Percentiles rank a stretch among this genome's conserved stretches.
These are phyloP conservation scores for Alouatta caraya DNA, from an alignment of 2,797 vertebrate species.

Conservation along the genomic window DNA sequence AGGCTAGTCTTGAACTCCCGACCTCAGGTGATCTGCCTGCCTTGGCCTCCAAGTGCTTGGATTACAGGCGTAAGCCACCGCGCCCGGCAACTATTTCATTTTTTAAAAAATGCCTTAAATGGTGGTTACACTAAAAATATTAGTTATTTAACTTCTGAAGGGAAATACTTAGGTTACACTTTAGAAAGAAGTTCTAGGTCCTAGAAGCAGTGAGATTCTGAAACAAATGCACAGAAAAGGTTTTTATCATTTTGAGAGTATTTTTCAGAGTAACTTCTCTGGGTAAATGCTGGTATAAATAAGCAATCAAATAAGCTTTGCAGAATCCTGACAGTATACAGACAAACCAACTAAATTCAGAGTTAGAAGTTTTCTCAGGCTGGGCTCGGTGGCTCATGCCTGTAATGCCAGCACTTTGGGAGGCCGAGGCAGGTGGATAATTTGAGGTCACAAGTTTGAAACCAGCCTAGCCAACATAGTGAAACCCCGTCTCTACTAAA, in stretches of 20 bases:
- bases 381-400: no score
- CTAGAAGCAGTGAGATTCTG: background rate
- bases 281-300: background rate
- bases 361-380: background rate
- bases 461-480: no score
- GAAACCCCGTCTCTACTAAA: no score
- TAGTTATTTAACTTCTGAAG: conserved; percentile 13
- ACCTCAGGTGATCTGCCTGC: no score
- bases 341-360: conserved; percentile 9
- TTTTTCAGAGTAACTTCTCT: conserved; percentile 23
- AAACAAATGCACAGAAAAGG: background rate
- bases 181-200: background rate
- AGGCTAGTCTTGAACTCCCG: no score
- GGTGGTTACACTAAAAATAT: background rate
- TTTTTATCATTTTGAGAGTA: background rate
- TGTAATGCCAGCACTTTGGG: no score
- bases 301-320: background rate
- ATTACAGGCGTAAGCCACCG: no score
- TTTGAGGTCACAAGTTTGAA: no score
- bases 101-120: conserved; percentile 24
- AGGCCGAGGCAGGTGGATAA: no score
- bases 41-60: no score
- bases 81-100: background rate
- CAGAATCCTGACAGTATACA: background rate
- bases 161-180: background rate